A percentile compares a stretch with the other conserved stretches of the same genome.
Evolutionary conservation across 92 coral and sea anemone genomes (phyloP).

Genomic region (Parazoanthus atlanticus): DNA sequence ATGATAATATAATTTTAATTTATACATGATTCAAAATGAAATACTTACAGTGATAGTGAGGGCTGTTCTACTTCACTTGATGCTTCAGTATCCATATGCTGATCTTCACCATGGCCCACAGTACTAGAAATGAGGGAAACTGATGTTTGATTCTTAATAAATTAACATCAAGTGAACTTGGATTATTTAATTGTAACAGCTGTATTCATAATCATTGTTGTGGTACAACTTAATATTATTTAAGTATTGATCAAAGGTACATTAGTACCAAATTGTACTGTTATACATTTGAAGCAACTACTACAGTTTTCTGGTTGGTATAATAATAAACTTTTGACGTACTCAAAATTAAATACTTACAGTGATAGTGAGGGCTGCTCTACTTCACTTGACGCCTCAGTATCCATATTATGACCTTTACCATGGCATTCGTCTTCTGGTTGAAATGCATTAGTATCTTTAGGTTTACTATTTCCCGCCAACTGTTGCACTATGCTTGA

Average conservation of each 20-base stretch:
- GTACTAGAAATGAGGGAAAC: no score
- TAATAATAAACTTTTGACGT: no score
- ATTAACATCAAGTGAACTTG: no score
- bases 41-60: constrained; percentile 8
- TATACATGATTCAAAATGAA: neutral
- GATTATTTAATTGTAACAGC: no score
- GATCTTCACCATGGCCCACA: neutral
- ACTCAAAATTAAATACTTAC: no score
- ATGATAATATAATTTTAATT: constrained; percentile 2
- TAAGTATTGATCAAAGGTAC: no score
- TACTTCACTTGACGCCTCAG: constrained; percentile 26
- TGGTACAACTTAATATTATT: no score
- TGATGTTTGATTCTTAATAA: no score
- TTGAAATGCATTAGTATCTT: constrained; percentile 7
- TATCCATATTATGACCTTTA: constrained; percentile 7
- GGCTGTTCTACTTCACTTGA: constrained; percentile 24
- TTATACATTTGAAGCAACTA: neutral
- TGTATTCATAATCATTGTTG: no score
- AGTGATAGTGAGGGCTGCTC: constrained; percentile 27
- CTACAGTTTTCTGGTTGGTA: neutral
- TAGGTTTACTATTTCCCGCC: constrained; percentile 10
- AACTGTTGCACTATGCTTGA: constrained; percentile 16
- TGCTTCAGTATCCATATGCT: constrained; percentile 28
- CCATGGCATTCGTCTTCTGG: neutral
- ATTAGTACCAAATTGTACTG: no score